Evolutionary conservation across 1,140 invertebrate species (phyloP).

Genomic region (Habropoda laboriosa): DNA sequence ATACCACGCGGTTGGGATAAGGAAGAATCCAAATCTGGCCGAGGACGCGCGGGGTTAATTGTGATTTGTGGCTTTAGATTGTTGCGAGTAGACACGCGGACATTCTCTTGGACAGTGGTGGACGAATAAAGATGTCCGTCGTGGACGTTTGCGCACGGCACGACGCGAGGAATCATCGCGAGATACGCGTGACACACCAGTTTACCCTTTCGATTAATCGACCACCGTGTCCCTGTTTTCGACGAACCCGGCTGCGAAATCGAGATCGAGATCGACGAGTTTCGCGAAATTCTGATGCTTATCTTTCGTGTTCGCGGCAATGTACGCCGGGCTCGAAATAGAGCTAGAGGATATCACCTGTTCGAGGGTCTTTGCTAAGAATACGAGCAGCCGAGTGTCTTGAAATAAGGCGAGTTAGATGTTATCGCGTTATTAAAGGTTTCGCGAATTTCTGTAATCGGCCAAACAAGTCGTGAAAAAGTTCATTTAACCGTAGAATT

Average conservation of each 20-base stretch:
- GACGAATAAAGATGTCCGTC: slow-evolving; percentile 57
- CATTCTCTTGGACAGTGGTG: slow-evolving; percentile 61
- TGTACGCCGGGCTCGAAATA: neutral
- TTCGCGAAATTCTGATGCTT: neutral
- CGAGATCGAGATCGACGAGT: neutral
- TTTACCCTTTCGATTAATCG: slow-evolving; percentile 2
- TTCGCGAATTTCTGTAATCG: too few relatives aligned
- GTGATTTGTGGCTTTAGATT: slow-evolving; percentile 63
- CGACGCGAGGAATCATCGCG: neutral
- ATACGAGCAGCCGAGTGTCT: neutral
- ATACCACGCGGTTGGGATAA: slow-evolving; percentile 28
- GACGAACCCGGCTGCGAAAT: neutral
- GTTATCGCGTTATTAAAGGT: too few relatives aligned
- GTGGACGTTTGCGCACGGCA: slow-evolving; percentile 34
- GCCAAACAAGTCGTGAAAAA: too few relatives aligned
- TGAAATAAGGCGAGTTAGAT: too few relatives aligned
- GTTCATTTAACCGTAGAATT: too few relatives aligned
- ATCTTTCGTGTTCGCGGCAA: neutral
- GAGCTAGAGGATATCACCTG: neutral
- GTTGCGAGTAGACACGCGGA: slow-evolving; percentile 53
- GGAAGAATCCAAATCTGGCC: slow-evolving; percentile 45
- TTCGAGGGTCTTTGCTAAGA: neutral
- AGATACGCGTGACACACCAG: too few relatives aligned
- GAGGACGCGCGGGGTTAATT: slow-evolving; percentile 51
- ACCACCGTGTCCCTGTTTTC: neutral